Conservation (phyloP, 2,797 vertebrate genomes). For the Monodelphis domestica region DNA sequence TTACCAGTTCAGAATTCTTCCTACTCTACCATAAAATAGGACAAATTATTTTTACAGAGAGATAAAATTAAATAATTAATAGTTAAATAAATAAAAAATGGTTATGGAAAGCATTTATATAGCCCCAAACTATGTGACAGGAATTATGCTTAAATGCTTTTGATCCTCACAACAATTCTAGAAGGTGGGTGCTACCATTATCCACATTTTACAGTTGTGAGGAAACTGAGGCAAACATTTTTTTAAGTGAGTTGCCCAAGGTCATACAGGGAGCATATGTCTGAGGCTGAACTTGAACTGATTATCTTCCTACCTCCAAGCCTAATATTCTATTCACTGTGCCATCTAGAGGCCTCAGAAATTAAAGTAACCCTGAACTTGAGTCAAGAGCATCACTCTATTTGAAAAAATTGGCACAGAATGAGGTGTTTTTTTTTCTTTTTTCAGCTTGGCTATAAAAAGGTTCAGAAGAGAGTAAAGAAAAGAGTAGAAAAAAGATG, state of each 20-base stretch:
- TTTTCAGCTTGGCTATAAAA: not conserved
- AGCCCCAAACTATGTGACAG: not conserved
- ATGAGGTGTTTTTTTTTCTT: too few species aligned
- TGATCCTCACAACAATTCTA: not conserved
- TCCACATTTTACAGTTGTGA: not conserved
- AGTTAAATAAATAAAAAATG: conserved; percentile 52
- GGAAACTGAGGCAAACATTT: not conserved
- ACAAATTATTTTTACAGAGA: conserved; percentile 32
- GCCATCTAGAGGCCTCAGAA: not conserved
- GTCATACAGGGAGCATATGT: not conserved
- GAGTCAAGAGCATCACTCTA: not conserved
- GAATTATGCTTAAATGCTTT: not conserved
- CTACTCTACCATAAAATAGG: conserved; percentile 21
- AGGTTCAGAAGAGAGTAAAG: not conserved
- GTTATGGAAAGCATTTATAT: conserved; percentile 19
- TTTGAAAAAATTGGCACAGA: not conserved
- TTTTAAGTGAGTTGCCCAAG: not conserved
- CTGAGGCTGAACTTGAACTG: not conserved
- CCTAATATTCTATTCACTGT: too few species aligned
- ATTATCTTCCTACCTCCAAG: not conserved
- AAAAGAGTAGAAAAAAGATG: conserved; percentile 6
- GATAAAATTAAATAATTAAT: conserved; percentile 28
- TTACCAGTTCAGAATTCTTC: not conserved
- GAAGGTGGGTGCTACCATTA: not conserved
- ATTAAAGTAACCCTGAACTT: not conserved